These are phyloP conservation scores for Pseudoatta argentina DNA, from an alignment of 1,140 invertebrate species.

Conservation along the genomic window DNA sequence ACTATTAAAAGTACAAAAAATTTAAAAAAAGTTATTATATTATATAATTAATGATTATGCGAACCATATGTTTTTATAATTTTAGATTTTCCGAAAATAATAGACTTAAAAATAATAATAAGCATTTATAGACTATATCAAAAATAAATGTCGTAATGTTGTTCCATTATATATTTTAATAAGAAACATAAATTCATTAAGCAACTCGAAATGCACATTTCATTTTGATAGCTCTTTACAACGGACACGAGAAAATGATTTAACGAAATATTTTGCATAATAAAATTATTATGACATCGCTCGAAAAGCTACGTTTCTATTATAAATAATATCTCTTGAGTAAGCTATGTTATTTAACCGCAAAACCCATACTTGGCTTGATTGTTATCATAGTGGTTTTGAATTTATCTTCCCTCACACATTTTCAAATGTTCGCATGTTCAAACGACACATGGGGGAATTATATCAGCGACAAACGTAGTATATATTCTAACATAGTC, in stretches of 20 bases:
- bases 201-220: background rate
- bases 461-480: constrained; percentile 22
- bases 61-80: background rate
- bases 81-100: background rate
- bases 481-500: background rate
- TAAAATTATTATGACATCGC: constrained; percentile 27
- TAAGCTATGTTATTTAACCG: constrained; percentile 21
- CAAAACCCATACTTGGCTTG: background rate
- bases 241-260: background rate
- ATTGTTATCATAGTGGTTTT: constrained; percentile 22
- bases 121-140: background rate
- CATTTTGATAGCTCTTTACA: background rate
- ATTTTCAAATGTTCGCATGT: constrained; percentile 23
- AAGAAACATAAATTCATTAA: background rate
- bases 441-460: constrained; percentile 17
- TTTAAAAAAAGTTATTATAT: background rate
- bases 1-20: background rate
- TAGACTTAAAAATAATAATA: background rate
- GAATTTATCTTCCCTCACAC: constrained; percentile 39
- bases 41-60: background rate
- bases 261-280: background rate
- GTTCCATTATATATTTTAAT: background rate
- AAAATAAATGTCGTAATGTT: background rate
- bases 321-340: background rate
- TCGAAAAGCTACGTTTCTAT: too few species aligned